phyloP scores from a whole-genome alignment of 1,140 invertebrate species.

The Pseudomyrmex gracilis region DNA sequence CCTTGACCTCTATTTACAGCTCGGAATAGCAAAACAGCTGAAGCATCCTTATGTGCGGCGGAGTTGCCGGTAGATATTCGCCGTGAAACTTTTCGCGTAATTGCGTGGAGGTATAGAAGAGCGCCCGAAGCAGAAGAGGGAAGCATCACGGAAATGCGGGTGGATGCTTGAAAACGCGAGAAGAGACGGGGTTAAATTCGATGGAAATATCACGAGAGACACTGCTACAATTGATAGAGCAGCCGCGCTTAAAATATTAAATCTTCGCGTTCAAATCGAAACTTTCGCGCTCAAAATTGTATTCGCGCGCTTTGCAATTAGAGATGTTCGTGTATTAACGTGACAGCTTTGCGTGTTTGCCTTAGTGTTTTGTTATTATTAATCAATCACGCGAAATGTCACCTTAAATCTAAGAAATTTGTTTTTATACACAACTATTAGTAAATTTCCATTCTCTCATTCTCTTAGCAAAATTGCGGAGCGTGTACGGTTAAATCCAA shows the following conservation, averaged over 20 bases:
- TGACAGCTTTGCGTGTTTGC: neutral
- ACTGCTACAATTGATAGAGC: neutral
- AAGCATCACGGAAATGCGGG: constrained; percentile 16
- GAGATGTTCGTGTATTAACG: constrained; percentile 41
- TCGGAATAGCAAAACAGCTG: constrained; percentile 69
- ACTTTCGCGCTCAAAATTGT: constrained; percentile 28
- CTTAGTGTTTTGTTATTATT: neutral
- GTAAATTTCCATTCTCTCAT: neutral
- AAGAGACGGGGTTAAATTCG: constrained; percentile 21
- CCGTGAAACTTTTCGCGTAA: constrained; percentile 53
- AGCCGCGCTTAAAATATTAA: constrained; percentile 3
- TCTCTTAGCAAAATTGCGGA: too few species aligned
- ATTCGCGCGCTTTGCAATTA: constrained; percentile 16
- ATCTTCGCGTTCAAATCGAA: constrained; percentile 6
- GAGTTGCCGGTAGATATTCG: constrained; percentile 45
- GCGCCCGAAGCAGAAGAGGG: neutral
- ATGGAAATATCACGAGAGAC: constrained; percentile 46
- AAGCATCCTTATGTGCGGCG: constrained; percentile 30
- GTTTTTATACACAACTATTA: constrained; percentile 2
- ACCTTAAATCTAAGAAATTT: neutral
- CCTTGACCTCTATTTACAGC: constrained; percentile 68
- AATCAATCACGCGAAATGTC: neutral
- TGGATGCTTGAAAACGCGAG: constrained; percentile 6
- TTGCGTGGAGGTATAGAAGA: constrained; percentile 38
- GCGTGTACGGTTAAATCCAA: neutral